phyloP scores from a whole-genome alignment of 2,888 invertebrate genomes.

The Ophioninae sp. region DNA sequence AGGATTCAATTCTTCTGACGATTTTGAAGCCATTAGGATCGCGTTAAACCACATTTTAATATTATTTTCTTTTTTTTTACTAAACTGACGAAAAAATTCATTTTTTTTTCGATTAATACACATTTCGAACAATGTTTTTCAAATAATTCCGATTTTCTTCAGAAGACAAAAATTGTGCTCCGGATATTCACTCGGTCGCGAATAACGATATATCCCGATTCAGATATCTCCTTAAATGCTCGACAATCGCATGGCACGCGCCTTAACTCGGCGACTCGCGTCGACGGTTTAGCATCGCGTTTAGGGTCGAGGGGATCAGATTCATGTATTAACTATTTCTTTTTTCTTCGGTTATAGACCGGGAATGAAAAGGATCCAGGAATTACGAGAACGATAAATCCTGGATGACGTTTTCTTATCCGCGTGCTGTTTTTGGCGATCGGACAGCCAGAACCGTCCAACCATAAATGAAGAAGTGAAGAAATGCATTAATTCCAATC shows the following conservation, averaged over 20 bases:
- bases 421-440: slow-evolving; percentile 13
- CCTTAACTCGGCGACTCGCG: slow-evolving; percentile 6
- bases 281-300: slow-evolving; percentile 31
- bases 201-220: slow-evolving; percentile 67
- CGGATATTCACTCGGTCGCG: slow-evolving; percentile 14
- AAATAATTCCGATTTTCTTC: too few relatives aligned
- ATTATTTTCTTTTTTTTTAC: too few relatives aligned
- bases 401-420: slow-evolving; percentile 19
- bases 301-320: slow-evolving; percentile 28
- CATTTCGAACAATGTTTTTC: too few relatives aligned
- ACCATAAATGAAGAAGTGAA: slow-evolving; percentile 13
- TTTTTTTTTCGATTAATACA: too few relatives aligned
- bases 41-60: too few relatives aligned
- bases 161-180: neutral
- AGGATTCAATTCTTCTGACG: too few relatives aligned
- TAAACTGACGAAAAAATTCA: too few relatives aligned
- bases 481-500: slow-evolving; percentile 13
- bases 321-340: slow-evolving; percentile 32
- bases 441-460: neutral
- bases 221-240: slow-evolving; percentile 71
- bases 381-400: slow-evolving; percentile 33
- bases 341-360: neutral
- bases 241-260: slow-evolving; percentile 61
- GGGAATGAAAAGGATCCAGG: slow-evolving; percentile 22
- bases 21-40: too few relatives aligned